Conservation (phyloP, 1,140 invertebrate genomes). For the Heliconius melpomene region DNA sequence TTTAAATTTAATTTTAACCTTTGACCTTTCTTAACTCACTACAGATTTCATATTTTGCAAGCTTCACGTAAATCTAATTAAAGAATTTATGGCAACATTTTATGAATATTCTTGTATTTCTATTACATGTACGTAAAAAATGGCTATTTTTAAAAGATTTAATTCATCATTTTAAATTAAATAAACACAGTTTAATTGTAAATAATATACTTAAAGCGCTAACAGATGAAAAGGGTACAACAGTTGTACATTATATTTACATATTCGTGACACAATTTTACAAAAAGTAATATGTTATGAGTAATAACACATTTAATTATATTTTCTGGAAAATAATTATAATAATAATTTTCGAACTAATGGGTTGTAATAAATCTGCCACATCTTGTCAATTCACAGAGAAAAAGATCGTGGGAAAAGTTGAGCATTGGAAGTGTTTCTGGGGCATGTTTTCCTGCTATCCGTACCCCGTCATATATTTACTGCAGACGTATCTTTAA, state of each 20-base stretch:
- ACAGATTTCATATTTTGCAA: neutral
- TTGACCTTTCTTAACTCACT: neutral
- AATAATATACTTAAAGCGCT: no score
- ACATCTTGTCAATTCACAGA: constrained; percentile 11
- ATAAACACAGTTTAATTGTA: no score
- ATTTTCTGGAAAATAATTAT: neutral
- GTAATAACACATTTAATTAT: neutral
- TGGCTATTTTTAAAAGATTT: no score
- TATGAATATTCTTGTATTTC: no score
- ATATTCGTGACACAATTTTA: neutral
- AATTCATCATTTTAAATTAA: no score
- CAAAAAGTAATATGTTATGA: neutral
- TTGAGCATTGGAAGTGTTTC: constrained; percentile 13
- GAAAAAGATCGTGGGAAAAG: constrained; percentile 33
- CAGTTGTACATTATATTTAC: no score
- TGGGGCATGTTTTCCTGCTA: constrained; percentile 20
- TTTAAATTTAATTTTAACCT: constrained; percentile 1
- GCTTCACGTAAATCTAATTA: neutral
- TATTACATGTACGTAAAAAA: no score
- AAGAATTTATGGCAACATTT: no score
- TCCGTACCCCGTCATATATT: constrained; percentile 3
- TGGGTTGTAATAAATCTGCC: constrained; percentile 19
- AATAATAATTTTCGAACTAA: constrained; percentile 2
- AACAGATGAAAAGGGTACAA: no score
- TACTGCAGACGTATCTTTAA: neutral